Evolutionary conservation across 2,888 invertebrate genomes (phyloP).

Genomic region (Xestia sexstrigata): DNA sequence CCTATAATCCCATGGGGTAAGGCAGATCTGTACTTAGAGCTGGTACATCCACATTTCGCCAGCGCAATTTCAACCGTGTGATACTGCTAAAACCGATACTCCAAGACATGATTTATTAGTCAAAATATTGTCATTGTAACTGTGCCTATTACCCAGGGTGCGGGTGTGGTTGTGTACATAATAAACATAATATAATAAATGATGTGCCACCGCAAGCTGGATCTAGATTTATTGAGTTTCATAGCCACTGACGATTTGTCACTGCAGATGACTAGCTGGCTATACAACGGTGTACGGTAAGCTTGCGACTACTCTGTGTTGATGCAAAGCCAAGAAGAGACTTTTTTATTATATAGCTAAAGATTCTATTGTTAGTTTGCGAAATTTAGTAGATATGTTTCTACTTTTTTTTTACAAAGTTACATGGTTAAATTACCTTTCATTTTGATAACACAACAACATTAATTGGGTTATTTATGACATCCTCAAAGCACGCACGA

Average conservation of each 20-base stretch:
- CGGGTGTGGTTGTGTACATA: conserved; percentile 2
- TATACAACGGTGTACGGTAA: background rate
- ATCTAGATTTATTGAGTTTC: conserved; percentile 61
- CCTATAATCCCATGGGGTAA: background rate
- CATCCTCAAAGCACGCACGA: too few species aligned
- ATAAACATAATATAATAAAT: conserved; percentile 45
- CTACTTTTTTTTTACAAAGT: background rate
- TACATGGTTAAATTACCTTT: background rate
- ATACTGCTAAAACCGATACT: background rate
- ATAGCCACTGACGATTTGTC: conserved; percentile 55
- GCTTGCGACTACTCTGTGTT: conserved; percentile 7
- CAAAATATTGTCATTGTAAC: background rate
- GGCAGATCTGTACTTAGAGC: background rate
- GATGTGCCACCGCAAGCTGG: conserved; percentile 43
- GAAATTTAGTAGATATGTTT: background rate
- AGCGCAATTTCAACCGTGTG: background rate
- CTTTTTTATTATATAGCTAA: background rate
- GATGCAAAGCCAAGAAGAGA: background rate
- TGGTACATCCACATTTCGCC: background rate
- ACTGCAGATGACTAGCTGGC: conserved; percentile 50
- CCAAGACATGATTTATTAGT: background rate
- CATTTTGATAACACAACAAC: background rate
- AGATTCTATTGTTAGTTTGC: background rate
- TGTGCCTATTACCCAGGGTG: background rate
- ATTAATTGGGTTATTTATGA: background rate